Conservation (phyloP, 2,113 vertebrate genomes). For the Mungos mungo region DNA sequence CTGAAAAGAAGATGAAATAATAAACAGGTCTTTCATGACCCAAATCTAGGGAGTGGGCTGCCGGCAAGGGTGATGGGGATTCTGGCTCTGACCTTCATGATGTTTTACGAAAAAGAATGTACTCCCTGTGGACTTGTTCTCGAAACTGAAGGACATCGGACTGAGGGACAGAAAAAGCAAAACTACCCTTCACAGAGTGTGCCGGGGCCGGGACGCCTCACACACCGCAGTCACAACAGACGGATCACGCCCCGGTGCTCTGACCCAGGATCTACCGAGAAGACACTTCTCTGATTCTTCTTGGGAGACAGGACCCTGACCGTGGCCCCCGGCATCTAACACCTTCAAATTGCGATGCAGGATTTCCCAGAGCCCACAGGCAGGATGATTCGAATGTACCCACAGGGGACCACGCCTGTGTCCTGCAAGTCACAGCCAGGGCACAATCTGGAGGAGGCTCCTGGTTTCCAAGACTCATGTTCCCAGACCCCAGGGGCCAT, state of each 20-base stretch:
- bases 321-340: fast-evolving
- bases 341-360: fast-evolving
- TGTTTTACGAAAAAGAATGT: background rate
- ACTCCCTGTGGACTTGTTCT: background rate
- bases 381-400: fast-evolving
- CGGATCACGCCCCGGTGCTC: fast-evolving
- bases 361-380: fast-evolving
- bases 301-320: background rate
- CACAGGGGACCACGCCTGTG: fast-evolving
- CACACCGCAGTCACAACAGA: fast-evolving
- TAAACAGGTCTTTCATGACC: background rate
- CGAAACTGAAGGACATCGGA: background rate
- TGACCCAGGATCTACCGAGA: fast-evolving
- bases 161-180: fast-evolving
- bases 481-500: background rate
- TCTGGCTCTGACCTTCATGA: too few species aligned
- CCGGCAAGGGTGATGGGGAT: too few species aligned
- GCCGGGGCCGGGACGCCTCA: fast-evolving
- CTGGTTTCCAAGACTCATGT: background rate
- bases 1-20: background rate
- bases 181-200: fast-evolving
- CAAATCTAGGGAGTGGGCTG: background rate
- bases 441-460: background rate
- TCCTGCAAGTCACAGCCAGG: background rate
- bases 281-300: too few species aligned